phyloP scores from a whole-genome alignment of 2,888 invertebrate species.

The Lasioglossum lativentre region DNA sequence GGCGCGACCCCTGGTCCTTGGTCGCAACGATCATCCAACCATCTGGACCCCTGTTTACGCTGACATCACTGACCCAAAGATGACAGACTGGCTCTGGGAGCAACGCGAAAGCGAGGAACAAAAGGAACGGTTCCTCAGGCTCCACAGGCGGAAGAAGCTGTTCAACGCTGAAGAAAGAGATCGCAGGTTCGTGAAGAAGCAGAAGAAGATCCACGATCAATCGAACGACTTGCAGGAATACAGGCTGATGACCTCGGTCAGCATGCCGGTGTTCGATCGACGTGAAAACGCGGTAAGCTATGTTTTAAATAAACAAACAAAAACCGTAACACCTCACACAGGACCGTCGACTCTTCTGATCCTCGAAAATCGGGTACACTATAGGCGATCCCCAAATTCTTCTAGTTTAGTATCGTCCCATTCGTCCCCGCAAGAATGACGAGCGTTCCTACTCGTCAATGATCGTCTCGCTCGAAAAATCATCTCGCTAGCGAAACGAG shows the following conservation, averaged over 20 bases:
- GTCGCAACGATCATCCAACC: slow-evolving; percentile 93
- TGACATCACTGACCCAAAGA: slow-evolving; percentile 95
- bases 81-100: slow-evolving; percentile 96
- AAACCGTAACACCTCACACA: not conserved
- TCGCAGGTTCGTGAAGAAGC: slow-evolving; percentile 86
- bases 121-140: slow-evolving; percentile 90
- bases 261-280: slow-evolving; percentile 96
- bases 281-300: slow-evolving; percentile 93
- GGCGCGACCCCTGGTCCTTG: slow-evolving; percentile 97
- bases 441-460: not conserved
- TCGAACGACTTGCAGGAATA: slow-evolving; percentile 87
- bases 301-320: slow-evolving; percentile 46
- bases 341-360: not conserved
- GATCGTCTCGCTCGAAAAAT: not conserved
- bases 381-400: not conserved
- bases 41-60: slow-evolving; percentile 99
- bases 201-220: slow-evolving; percentile 86
- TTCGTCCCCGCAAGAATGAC: not conserved
- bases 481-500: slow-evolving; percentile 2
- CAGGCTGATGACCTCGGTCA: slow-evolving; percentile 96
- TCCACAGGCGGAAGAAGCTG: slow-evolving; percentile 87
- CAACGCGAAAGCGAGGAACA: slow-evolving; percentile 92
- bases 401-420: not conserved
- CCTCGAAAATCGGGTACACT: not conserved
- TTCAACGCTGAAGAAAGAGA: slow-evolving; percentile 89